These are phyloP conservation scores for Haemorhous mexicanus DNA, from an alignment of 2,113 vertebrate species.

Conservation along the genomic window DNA sequence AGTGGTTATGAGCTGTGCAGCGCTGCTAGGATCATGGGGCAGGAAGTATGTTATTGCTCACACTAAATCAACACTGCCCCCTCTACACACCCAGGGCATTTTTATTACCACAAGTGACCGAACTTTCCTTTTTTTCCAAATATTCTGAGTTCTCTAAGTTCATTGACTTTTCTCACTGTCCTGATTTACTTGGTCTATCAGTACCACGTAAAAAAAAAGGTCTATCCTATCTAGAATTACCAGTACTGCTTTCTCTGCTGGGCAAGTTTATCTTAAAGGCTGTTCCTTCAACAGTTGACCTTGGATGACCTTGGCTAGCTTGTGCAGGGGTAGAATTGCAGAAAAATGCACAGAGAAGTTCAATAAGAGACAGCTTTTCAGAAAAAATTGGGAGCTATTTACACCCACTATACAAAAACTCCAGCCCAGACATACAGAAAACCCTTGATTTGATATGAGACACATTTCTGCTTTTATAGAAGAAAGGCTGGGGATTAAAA, in stretches of 20 bases:
- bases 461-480: background rate
- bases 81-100: background rate
- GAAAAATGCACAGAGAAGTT: background rate
- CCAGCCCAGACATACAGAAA: background rate
- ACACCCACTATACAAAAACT: background rate
- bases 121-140: background rate
- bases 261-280: background rate
- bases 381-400: background rate
- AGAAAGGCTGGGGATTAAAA: background rate
- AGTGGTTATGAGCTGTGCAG: background rate
- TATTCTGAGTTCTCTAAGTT: background rate
- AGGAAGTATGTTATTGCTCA: conserved; percentile 2
- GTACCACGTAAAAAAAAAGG: background rate
- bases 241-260: background rate
- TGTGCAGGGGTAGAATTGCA: background rate
- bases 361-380: background rate
- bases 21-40: background rate
- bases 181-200: background rate
- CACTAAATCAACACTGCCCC: background rate
- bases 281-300: background rate
- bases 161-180: background rate
- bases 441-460: background rate
- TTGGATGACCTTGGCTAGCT: background rate
- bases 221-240: background rate
- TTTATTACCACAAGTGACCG: background rate